A percentile compares a stretch with the other conserved stretches of the same genome.
These are phyloP conservation scores for Actinernus sp. DNA, from an alignment of 92 coral and sea anemone species.

Conservation along the genomic window DNA sequence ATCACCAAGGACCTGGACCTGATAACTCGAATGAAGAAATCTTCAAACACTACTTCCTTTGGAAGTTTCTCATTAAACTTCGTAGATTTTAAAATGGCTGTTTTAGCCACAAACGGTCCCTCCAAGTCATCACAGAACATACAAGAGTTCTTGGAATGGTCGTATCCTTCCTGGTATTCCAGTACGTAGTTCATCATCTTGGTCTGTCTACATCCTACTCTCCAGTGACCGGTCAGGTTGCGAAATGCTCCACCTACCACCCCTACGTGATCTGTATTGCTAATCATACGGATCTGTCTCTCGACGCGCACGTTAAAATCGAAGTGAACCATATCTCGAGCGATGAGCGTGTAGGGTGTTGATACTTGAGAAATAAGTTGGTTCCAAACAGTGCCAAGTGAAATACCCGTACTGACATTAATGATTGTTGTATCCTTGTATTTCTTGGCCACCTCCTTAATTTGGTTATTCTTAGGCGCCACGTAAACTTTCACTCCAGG, in stretches of 20 bases:
- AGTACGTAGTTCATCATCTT: slow-evolving; percentile 30
- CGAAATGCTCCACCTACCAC: slow-evolving; percentile 52
- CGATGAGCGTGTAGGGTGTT: slow-evolving; percentile 43
- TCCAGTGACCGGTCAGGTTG: slow-evolving; percentile 50
- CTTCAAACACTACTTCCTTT: slow-evolving; percentile 30
- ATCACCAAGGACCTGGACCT: slow-evolving; percentile 17
- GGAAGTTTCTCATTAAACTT: slow-evolving; percentile 37
- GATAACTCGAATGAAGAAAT: slow-evolving; percentile 36
- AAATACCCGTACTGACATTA: neutral
- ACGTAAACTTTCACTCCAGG: slow-evolving; percentile 22
- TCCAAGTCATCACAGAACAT: slow-evolving; percentile 41
- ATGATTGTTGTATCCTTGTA: neutral
- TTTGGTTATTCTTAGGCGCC: slow-evolving; percentile 17
- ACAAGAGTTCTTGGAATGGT: slow-evolving; percentile 40
- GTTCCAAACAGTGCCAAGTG: slow-evolving; percentile 38
- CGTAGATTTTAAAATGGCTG: slow-evolving; percentile 26
- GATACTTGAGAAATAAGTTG: neutral
- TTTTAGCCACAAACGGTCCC: slow-evolving; percentile 47
- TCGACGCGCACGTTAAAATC: slow-evolving; percentile 29
- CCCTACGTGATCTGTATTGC: slow-evolving; percentile 18
- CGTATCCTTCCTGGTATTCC: slow-evolving; percentile 41
- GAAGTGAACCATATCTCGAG: slow-evolving; percentile 33
- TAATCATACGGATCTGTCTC: slow-evolving; percentile 33
- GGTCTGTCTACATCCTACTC: slow-evolving; percentile 37
- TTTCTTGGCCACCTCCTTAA: slow-evolving; percentile 2